Evolutionary conservation across 2,888 invertebrate genomes (phyloP).

Genomic region (Amblyjoppa proteus): DNA sequence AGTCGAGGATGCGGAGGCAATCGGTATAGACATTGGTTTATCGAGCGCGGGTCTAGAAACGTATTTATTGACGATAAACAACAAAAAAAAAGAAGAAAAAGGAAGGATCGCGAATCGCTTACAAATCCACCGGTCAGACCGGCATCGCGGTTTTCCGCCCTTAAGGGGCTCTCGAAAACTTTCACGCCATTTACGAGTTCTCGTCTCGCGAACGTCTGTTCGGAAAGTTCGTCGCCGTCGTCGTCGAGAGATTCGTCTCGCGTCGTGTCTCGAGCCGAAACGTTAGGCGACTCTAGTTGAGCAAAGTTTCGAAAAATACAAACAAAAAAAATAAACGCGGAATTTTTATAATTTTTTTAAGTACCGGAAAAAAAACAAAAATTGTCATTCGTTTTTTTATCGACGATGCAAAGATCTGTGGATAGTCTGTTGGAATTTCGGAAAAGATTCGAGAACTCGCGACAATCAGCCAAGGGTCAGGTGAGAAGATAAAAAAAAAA

Average conservation of each 20-base stretch:
- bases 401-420: slow-evolving; percentile 48
- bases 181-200: slow-evolving; percentile 70
- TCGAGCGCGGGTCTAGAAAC: background rate
- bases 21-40: background rate
- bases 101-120: slow-evolving; percentile 8
- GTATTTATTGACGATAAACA: background rate
- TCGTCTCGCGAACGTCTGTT: slow-evolving; percentile 26
- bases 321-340: slow-evolving; percentile 3
- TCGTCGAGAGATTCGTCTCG: slow-evolving; percentile 4
- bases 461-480: slow-evolving; percentile 56
- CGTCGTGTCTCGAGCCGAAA: background rate
- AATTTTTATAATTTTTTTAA: too few species aligned
- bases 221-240: slow-evolving; percentile 5
- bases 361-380: background rate
- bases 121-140: slow-evolving; percentile 55
- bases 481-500: slow-evolving; percentile 23
- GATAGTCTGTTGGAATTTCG: slow-evolving; percentile 62
- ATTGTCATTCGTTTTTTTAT: slow-evolving; percentile 5
- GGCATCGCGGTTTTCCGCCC: slow-evolving; percentile 62
- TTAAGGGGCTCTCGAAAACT: slow-evolving; percentile 66
- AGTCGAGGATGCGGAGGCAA: background rate
- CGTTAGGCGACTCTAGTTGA: background rate
- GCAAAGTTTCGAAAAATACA: slow-evolving; percentile 8
- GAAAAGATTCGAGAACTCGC: slow-evolving; percentile 48
- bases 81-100: slow-evolving; percentile 17